A percentile compares a stretch with the other conserved stretches of the same genome.
Evolutionary conservation across 2,113 vertebrate species (phyloP).

Genomic region (Apaloderma vittatum): DNA sequence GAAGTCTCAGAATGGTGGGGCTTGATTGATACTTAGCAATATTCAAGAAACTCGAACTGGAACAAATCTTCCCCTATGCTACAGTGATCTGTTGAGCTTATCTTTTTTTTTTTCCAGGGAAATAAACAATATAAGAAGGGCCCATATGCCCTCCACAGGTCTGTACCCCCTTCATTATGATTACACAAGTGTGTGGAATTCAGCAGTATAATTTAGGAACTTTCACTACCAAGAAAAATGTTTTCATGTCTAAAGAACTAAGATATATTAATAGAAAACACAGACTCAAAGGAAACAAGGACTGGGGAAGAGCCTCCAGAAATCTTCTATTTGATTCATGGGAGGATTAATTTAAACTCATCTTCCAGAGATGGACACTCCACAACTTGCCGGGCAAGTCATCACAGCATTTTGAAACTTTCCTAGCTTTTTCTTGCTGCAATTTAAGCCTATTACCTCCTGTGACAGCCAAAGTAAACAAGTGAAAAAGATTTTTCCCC

Average conservation of each 20-base stretch:
- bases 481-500: background rate
- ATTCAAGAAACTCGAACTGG: background rate
- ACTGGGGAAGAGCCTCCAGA: background rate
- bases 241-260: background rate
- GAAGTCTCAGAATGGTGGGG: background rate
- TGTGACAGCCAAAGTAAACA: background rate
- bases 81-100: background rate
- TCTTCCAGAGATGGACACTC: background rate
- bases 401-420: background rate
- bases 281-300: background rate
- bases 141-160: background rate
- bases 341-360: background rate
- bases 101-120: background rate
- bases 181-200: background rate
- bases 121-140: background rate
- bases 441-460: background rate
- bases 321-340: background rate
- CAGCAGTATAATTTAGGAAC: background rate
- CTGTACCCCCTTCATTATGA: background rate
- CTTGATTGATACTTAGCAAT: background rate
- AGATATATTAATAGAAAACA: background rate
- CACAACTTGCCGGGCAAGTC: background rate
- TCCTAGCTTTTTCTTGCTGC: background rate
- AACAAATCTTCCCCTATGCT: background rate
- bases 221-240: background rate